A percentile compares a stretch with the other conserved stretches of the same genome.
Conservation (phyloP, 2,797 vertebrate species). For the Cygnus olor region DNA sequence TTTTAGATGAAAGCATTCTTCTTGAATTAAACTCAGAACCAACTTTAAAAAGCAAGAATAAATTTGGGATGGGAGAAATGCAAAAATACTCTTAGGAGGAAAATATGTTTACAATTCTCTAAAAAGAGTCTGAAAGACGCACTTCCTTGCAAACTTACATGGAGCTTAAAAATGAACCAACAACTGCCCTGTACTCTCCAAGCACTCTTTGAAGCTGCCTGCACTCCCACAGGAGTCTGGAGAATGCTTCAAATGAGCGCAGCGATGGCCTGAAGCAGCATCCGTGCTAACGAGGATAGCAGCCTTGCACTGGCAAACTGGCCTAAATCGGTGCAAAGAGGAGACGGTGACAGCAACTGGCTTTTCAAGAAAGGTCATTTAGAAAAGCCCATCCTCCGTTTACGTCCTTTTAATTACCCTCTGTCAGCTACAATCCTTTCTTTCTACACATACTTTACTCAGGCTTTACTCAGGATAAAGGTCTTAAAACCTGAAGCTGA, state of each 20-base stretch:
- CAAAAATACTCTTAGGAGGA: slow-evolving; percentile 56
- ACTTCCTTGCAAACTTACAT: not conserved
- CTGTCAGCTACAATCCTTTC: not conserved
- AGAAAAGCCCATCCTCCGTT: not conserved
- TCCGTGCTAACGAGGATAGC: not conserved
- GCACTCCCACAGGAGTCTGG: not conserved
- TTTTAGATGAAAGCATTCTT: slow-evolving; percentile 73
- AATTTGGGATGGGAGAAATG: not conserved
- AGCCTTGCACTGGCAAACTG: not conserved
- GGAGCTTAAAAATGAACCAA: not conserved
- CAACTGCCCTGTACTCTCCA: not conserved
- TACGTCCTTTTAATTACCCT: not conserved
- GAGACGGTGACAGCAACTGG: not conserved
- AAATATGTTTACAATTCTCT: slow-evolving; percentile 52
- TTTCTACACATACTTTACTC: not conserved
- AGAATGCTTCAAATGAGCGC: not conserved
- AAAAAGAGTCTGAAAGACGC: slow-evolving; percentile 19
- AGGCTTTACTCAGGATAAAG: not conserved
- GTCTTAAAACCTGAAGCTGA: not conserved
- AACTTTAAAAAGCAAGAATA: slow-evolving; percentile 48
- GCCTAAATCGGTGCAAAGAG: not conserved
- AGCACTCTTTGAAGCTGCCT: not conserved
- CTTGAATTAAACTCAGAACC: slow-evolving; percentile 57
- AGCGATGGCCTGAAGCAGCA: not conserved
- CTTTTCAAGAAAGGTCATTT: not conserved